Evolutionary conservation across 2,888 invertebrate genomes (phyloP).

Genomic region (Cryptus viduatorius): DNA sequence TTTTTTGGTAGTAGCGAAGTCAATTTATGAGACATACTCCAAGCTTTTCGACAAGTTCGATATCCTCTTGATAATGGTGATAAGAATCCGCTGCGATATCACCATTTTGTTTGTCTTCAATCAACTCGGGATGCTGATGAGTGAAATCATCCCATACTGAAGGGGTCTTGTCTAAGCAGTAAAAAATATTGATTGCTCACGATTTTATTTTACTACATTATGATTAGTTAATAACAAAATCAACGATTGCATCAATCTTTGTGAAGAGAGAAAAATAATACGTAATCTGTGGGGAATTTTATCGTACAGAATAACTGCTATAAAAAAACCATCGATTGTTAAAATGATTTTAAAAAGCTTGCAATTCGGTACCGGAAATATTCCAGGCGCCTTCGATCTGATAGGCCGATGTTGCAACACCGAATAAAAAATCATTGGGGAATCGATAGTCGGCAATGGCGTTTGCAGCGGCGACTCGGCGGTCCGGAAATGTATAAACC

Average conservation of each 20-base stretch:
- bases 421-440: conserved; percentile 87
- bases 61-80: conserved; percentile 87
- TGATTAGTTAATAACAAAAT: too few species aligned
- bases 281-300: too few species aligned
- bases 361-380: conserved; percentile 77
- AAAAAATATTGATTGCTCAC: too few species aligned
- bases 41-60: conserved; percentile 63
- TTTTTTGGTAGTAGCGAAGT: too few species aligned
- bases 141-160: conserved; percentile 90
- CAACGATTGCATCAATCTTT: too few species aligned
- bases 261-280: too few species aligned
- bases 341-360: neutral
- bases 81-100: conserved; percentile 90
- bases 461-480: conserved; percentile 63
- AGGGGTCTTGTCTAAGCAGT: conserved; percentile 87
- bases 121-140: conserved; percentile 85
- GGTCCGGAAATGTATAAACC: conserved; percentile 54
- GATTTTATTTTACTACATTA: too few species aligned
- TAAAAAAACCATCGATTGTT: too few species aligned
- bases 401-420: conserved; percentile 87
- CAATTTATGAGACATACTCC: conserved; percentile 60
- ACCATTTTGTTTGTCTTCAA: conserved; percentile 87
- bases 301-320: neutral
- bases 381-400: conserved; percentile 89
- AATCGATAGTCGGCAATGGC: conserved; percentile 85